A percentile compares a stretch with the other conserved stretches of the same genome.
Conservation (phyloP, 2,888 invertebrate species). For the Parnassius glacialis region DNA sequence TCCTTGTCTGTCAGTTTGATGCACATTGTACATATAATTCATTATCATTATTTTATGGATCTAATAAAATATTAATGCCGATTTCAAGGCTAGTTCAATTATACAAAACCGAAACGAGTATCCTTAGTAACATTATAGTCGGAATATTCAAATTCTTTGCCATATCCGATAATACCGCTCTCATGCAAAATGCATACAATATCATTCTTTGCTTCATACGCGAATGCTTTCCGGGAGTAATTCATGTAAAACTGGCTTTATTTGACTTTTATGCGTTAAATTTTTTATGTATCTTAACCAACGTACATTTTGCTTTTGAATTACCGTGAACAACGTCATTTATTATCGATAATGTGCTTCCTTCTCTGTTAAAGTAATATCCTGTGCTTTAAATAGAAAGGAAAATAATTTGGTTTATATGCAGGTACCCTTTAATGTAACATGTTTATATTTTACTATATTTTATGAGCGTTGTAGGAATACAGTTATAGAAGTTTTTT, state of each 20-base stretch:
- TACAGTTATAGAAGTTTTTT: no score
- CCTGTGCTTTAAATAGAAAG: not conserved
- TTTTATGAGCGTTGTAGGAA: no score
- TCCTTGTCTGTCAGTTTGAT: no score
- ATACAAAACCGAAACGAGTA: constrained; percentile 27
- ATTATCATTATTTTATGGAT: no score
- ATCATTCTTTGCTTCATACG: constrained; percentile 76
- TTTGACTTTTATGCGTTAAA: constrained; percentile 72
- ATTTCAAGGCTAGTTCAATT: no score
- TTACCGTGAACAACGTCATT: constrained; percentile 11
- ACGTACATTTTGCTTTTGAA: constrained; percentile 30
- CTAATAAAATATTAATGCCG: no score
- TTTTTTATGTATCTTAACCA: constrained; percentile 50
- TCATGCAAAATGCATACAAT: constrained; percentile 80
- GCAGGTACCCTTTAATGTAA: no score
- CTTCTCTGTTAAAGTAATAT: constrained; percentile 22
- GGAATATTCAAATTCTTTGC: constrained; percentile 75
- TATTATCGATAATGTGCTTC: constrained; percentile 20
- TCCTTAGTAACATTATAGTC: constrained; percentile 41
- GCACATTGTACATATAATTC: no score
- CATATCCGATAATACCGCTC: constrained; percentile 74
- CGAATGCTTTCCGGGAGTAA: constrained; percentile 66
- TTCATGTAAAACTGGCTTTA: constrained; percentile 75
- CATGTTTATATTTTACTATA: no score
- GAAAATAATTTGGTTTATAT: no score